phyloP scores from a whole-genome alignment of 2,113 vertebrate species.

The Cebidichthys violaceus region DNA sequence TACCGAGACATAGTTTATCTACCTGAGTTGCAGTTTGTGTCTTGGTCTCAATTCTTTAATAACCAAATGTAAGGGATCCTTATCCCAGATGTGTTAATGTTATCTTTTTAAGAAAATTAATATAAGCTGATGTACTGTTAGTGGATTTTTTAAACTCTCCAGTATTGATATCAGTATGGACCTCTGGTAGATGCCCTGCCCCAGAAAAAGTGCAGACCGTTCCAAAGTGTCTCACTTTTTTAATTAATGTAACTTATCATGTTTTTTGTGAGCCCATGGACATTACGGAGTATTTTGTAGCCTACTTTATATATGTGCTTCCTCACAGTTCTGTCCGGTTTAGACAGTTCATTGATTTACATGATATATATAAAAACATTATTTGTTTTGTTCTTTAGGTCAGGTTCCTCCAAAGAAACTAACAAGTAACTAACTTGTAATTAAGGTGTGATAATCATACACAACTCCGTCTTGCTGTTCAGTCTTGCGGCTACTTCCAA shows the following conservation, averaged over 20 bases:
- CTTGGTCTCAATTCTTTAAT: neutral
- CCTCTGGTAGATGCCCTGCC: neutral
- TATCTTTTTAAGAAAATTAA: neutral
- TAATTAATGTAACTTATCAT: neutral
- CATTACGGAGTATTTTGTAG: neutral
- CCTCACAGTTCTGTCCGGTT: neutral
- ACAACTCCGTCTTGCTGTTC: neutral
- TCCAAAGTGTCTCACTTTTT: neutral
- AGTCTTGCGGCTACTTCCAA: neutral
- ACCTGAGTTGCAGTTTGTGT: neutral
- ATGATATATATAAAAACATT: neutral
- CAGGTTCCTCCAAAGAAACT: neutral
- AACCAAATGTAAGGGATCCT: neutral
- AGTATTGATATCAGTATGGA: neutral
- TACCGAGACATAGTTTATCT: neutral
- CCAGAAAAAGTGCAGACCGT: neutral
- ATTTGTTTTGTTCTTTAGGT: neutral
- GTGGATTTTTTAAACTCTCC: neutral
- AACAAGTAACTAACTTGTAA: neutral
- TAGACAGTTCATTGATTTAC: neutral
- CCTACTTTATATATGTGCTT: neutral
- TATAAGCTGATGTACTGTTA: neutral
- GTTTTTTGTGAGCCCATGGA: neutral
- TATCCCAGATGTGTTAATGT: neutral
- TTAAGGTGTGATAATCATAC: neutral